Evolutionary conservation across 2,113 vertebrate species (phyloP), one percentile per base, ranked within the genome.

Genomic region (Cyphomyrus discorhynchus): DNA sequence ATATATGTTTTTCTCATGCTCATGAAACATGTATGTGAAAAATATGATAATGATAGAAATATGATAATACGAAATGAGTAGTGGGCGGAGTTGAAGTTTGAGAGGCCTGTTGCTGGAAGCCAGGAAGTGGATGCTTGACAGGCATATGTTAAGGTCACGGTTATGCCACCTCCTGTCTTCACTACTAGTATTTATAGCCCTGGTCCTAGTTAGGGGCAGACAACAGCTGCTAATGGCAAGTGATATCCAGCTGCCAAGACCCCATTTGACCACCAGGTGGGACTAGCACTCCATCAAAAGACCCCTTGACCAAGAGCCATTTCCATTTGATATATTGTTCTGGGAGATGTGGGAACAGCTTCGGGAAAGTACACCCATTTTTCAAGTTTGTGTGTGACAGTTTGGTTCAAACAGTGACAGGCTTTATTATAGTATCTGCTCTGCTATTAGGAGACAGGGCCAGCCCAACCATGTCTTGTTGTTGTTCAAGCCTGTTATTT

Each of bases 201-300:
- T 47, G n/a, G n/a, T 49, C 47, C 24, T 53, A 8, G 50, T 53
- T 56, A 35, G 85, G 19, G 27, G 27, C 85, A 50, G 49, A 27
- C 85, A 87, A 31, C 85, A 87, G 85, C 49, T 52, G 84, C 47
- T 53, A 49, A 39, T 53, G 50, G 31, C 50, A 87, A 13, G 15
- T 56, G 50, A 56, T 50, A 31, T 31, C 5, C 42, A 82, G 39
- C 31, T 11, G 84, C 84, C 84, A 86, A 47, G 47, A 86, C 85
- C n/a, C 85, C 13, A 17, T 19, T 11, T 47, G 85, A 87, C 82
- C 82, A 84, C 39, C 82, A 84, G 82, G 82, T 84, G 82, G 82
- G 82, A 84, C 45, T 84, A 27, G 82, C 82, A 84, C 82, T 84
- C 82, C 8, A 84, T 47, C 42, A 10, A 84, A 47, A 45, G 45